Base-by-base conservation (phyloP, 1,140 invertebrate genomes). In the Sycobia sp. region DNA sequence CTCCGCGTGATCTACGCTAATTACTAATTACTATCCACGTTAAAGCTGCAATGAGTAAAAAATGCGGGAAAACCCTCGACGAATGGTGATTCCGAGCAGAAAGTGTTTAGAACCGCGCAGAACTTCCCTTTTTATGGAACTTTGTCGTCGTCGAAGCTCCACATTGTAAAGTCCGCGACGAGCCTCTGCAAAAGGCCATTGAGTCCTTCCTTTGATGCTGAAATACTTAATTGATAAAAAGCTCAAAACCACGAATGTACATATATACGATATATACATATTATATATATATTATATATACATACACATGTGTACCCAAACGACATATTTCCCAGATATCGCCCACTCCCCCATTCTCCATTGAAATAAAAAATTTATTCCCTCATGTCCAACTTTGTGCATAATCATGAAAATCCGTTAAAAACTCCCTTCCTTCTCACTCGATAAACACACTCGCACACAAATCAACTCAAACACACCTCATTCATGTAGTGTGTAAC, bases 161-260 rank as follows among this genome's bases (percentile, higher is more conserved):
- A 50, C n/a, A 41, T 62, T 56, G 53, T 49, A 56, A 62, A 43
- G 34, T 27, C 51, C 25, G 44, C 51, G 61, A 41, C 23, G 38
- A 55, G 25, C 61, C 51, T 62, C 61, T 47, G 13, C 14, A 50
- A 51, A 57, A 57, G 54, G 62, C 32, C 56, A 53, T 58, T 55
- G 55, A 58, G 38, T 80, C 74, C 76, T 77, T 80, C 73, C 73
- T 74, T 77, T 76, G 75, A 74, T 72, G 71, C 63, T 75, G 67
- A 73, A 76, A 70, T 78, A 80, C 73, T 77, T 78, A 76, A 69
- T 74, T 68, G 68, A 74, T n/a, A 75, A 71, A 73, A 78, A 79
- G 76, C 77, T 80, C 78, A 79, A 81, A 77, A 79, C 79, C 73
- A 78, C 77, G 75, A 76, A 73, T 82, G 79, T 82, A 80, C 71